phyloP scores from a whole-genome alignment of 2,888 invertebrate genomes.

The Morpho achilles region DNA sequence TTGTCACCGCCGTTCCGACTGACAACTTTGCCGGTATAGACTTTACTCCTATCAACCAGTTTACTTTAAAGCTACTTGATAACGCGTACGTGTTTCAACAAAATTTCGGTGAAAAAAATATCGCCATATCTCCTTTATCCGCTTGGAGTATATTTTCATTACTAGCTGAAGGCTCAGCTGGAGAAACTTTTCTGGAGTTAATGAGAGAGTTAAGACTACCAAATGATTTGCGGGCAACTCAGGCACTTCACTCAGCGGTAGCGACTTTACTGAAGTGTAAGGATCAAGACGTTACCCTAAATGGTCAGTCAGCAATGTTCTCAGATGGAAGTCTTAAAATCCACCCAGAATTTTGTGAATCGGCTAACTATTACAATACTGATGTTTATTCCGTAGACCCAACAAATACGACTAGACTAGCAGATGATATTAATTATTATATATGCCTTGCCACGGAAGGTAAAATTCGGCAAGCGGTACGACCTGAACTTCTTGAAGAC shows the following conservation, averaged over 20 bases:
- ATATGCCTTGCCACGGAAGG: conserved; percentile 83
- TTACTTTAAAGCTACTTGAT: conserved; percentile 56
- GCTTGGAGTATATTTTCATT: conserved; percentile 66
- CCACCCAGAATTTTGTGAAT: conserved; percentile 61
- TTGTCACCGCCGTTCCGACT: conserved; percentile 47
- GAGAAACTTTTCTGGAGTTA: conserved; percentile 61
- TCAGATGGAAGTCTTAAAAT: conserved; percentile 50
- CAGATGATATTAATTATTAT: conserved; percentile 82
- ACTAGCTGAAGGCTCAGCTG: conserved; percentile 63
- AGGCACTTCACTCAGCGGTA: conserved; percentile 52
- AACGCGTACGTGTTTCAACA: conserved; percentile 60
- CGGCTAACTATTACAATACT: conserved; percentile 69
- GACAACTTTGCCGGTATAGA: conserved; percentile 35
- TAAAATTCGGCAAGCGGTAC: conserved; percentile 82
- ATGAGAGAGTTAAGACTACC: conserved; percentile 53
- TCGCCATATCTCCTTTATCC: conserved; percentile 63
- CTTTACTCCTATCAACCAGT: conserved; percentile 54
- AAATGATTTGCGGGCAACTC: conserved; percentile 52
- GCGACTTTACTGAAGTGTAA: conserved; percentile 45
- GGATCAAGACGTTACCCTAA: conserved; percentile 51
- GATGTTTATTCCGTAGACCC: conserved; percentile 79
- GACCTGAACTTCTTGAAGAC: conserved; percentile 58
- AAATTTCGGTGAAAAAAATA: conserved; percentile 54
- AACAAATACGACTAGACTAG: conserved; percentile 62
- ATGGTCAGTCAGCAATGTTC: conserved; percentile 57